Evolutionary conservation across 2,888 invertebrate species (phyloP).

Genomic region (Eubasilissa splendida): DNA sequence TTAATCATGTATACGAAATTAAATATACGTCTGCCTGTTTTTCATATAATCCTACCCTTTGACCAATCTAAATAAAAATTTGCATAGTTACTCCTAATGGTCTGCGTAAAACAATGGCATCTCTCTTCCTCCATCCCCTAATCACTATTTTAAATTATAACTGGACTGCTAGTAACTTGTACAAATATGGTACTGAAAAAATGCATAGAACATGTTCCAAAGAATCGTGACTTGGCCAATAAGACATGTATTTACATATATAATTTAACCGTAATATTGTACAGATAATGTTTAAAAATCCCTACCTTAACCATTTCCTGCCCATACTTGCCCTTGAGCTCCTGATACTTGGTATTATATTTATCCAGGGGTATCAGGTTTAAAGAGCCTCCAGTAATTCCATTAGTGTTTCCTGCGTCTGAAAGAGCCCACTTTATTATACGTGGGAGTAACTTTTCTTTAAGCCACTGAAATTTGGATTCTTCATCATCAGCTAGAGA

Average conservation of each 20-base stretch:
- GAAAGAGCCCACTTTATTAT: conserved; percentile 77
- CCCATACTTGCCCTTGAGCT: conserved; percentile 86
- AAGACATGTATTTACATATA: background rate
- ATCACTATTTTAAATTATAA: too few species aligned
- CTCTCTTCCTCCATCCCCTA: too few species aligned
- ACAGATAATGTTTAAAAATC: background rate
- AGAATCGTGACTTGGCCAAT: too few species aligned
- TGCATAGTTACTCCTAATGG: too few species aligned
- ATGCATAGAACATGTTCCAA: too few species aligned
- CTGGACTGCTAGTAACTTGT: too few species aligned
- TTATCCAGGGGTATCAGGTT: conserved; percentile 77
- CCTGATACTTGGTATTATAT: conserved; percentile 81
- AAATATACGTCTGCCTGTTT: too few species aligned
- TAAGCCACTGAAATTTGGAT: conserved; percentile 70
- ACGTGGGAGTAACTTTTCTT: conserved; percentile 73
- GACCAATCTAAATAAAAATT: too few species aligned
- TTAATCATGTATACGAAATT: too few species aligned
- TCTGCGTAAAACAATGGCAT: too few species aligned
- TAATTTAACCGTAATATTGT: background rate
- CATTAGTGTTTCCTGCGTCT: conserved; percentile 60
- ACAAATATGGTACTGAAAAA: background rate
- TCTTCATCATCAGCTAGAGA: conserved; percentile 49
- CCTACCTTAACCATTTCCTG: conserved; percentile 78
- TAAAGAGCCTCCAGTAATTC: conserved; percentile 73
- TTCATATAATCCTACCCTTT: too few species aligned